Evolutionary conservation across 1,140 invertebrate species (phyloP), one percentile per base, ranked within the genome.

Genomic region (Copidosoma floridanum): DNA sequence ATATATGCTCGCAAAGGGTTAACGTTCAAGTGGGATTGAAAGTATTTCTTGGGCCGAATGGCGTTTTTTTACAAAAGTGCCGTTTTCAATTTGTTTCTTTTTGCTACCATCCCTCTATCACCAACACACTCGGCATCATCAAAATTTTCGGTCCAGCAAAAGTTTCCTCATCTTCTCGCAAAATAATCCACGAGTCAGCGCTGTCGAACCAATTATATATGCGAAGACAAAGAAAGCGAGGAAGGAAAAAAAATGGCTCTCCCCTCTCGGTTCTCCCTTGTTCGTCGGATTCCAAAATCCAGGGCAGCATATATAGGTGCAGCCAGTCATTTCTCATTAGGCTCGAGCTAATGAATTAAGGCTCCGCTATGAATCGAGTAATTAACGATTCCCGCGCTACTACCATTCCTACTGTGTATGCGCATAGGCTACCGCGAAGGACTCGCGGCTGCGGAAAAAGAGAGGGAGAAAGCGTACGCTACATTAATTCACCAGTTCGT

Each of bases 301-400:
- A n/a, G n/a, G n/a, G n/a, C n/a, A n/a, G n/a, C n/a, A n/a, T n/a
- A n/a, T n/a, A n/a, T n/a, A n/a, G n/a, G n/a, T n/a, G n/a, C 27
- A 21, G 32, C 16, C 37, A 26, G 23, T 41, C 24, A 24, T 57
- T 48, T 48, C 29, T 44, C 21, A 44, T 44, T 59, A 51, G 6
- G 1, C 16, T 7, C n/a, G 6, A 7, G 16, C 14, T 38, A 55
- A 61, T 61, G 43, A 61, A 61, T 55, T 51, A 50, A 41, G 27
- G 12, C 35, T 12, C 6, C 6, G 43, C 43, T 50, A 41, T 50
- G 23, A 55, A 61, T 61, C 38, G 14, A 26, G 21, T 47, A 48
- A 60, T 54, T 54, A 54, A 53, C 40, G 46, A 53, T 60, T 53
- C 26, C n/a, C 29, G 29, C 12, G 12, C 29, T 8, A 6, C 6